Evolutionary conservation across 2,797 vertebrate genomes (phyloP).

Genomic region (Dipus sagitta): DNA sequence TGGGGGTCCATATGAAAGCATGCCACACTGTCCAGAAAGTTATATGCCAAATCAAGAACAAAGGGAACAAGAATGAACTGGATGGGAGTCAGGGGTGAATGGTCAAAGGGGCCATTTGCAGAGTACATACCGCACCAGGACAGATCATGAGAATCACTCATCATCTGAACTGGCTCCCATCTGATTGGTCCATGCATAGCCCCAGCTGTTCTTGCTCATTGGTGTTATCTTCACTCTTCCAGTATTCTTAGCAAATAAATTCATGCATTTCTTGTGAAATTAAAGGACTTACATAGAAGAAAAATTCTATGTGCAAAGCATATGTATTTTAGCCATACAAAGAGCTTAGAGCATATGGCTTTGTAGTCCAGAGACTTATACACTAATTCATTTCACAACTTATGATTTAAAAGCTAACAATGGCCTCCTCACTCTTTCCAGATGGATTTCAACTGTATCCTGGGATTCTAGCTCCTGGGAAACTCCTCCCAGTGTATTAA

Average conservation of each 20-base stretch:
- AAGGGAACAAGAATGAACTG: background rate
- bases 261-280: conserved; percentile 48
- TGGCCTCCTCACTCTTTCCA: background rate
- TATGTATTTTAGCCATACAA: background rate
- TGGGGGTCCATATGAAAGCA: background rate
- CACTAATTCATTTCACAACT: background rate
- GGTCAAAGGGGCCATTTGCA: background rate
- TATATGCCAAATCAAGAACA: background rate
- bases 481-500: background rate
- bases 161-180: background rate
- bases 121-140: background rate
- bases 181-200: fast-evolving
- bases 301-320: conserved; percentile 3
- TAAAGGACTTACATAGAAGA: background rate
- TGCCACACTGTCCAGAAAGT: background rate
- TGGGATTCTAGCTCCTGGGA: background rate
- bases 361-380: background rate
- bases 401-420: background rate
- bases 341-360: background rate
- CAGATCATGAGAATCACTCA: background rate
- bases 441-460: background rate
- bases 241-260: conserved; percentile 37
- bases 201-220: background rate
- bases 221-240: background rate
- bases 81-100: background rate